phyloP scores from a whole-genome alignment of 2,888 invertebrate genomes.

The Hemithea aestivaria region DNA sequence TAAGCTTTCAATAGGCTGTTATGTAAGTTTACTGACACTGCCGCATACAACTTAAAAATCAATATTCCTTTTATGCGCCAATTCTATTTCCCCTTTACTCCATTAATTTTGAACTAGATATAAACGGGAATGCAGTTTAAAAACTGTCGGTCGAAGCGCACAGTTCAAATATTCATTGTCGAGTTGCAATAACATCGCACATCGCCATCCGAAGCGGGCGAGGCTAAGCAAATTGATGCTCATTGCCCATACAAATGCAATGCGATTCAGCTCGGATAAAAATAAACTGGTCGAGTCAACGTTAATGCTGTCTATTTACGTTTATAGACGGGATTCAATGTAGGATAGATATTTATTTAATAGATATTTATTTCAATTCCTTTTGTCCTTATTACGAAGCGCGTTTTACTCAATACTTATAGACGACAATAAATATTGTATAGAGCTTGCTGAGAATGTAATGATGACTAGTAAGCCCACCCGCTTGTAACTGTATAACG shows the following conservation, averaged over 20 bases:
- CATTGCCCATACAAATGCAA: constrained; percentile 17
- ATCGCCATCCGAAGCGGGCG: constrained; percentile 16
- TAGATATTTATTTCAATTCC: too few species aligned
- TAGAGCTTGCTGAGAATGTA: too few species aligned
- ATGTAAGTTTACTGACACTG: too few species aligned
- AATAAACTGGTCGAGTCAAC: constrained; percentile 7
- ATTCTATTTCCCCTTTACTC: constrained; percentile 4
- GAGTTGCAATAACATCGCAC: constrained; percentile 17
- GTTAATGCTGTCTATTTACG: constrained; percentile 7
- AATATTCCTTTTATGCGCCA: too few species aligned
- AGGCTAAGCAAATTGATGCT: constrained; percentile 22
- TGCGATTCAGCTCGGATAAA: constrained; percentile 9
- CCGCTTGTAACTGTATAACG: too few species aligned
- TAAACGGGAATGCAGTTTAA: constrained; percentile 18
- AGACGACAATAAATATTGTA: too few species aligned
- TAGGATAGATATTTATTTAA: background rate
- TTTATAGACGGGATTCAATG: constrained; percentile 1
- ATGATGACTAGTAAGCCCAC: too few species aligned
- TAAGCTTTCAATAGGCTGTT: too few species aligned
- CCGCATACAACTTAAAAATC: too few species aligned
- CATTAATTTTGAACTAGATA: constrained; percentile 10
- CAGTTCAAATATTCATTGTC: constrained; percentile 22
- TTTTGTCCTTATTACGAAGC: too few species aligned
- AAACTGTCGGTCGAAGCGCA: constrained; percentile 13
- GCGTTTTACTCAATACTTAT: too few species aligned